A percentile compares a stretch with the other conserved stretches of the same genome.
Conservation (phyloP, 2,888 invertebrate species). For the Noctua fimbriata region DNA sequence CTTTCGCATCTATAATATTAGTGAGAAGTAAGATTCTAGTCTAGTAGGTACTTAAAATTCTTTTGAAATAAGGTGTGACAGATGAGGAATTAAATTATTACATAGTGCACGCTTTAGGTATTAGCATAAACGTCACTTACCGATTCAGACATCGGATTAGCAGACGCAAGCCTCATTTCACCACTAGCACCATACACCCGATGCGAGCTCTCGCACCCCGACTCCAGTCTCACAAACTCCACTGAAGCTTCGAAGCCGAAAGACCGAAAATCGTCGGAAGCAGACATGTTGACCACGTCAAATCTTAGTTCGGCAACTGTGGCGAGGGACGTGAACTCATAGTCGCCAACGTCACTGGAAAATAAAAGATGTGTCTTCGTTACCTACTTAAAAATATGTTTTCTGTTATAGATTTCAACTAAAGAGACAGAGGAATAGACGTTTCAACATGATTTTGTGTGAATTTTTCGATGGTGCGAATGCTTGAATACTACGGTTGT, state of each 20-base stretch:
- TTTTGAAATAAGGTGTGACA: background rate
- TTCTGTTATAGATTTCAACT: background rate
- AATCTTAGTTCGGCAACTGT: constrained; percentile 95
- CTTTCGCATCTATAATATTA: no score
- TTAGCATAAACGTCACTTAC: constrained; percentile 73
- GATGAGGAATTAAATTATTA: background rate
- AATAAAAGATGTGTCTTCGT: background rate
- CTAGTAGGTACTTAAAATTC: background rate
- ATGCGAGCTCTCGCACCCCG: constrained; percentile 92
- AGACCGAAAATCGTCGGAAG: constrained; percentile 95
- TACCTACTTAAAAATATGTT: no score
- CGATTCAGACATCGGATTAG: constrained; percentile 87
- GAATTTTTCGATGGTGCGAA: background rate
- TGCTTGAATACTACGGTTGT: background rate
- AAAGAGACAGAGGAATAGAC: background rate
- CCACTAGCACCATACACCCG: constrained; percentile 94
- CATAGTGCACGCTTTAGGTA: background rate
- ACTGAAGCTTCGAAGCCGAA: constrained; percentile 96
- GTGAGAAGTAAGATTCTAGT: no score
- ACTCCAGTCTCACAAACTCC: constrained; percentile 94
- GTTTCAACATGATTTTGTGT: background rate
- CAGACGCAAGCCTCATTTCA: constrained; percentile 91
- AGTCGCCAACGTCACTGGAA: constrained; percentile 87
- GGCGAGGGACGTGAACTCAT: constrained; percentile 94
- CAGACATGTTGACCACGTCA: constrained; percentile 95